Evolutionary conservation across 2,797 vertebrate genomes (phyloP).

Genomic region (Podarcis lilfordi): DNA sequence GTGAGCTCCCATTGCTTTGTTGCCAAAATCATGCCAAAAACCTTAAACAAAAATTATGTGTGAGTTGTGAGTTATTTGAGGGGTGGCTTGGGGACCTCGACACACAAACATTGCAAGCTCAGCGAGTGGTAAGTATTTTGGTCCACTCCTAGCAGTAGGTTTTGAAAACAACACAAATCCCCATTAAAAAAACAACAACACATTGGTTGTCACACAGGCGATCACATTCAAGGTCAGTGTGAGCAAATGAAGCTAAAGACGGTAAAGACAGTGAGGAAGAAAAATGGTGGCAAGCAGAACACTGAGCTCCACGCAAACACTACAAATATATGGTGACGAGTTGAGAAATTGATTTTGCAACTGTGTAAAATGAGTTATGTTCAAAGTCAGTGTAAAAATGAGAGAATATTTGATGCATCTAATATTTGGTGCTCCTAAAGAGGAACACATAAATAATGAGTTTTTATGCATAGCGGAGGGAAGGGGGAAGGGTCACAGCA

Average conservation of each 20-base stretch:
- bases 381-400: neutral
- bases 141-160: neutral
- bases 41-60: no score
- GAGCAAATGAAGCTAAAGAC: no score
- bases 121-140: neutral
- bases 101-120: neutral
- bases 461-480: neutral
- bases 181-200: neutral
- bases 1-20: no score
- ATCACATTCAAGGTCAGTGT: neutral
- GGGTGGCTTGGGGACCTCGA: no score
- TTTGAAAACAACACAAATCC: neutral
- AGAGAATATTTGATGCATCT: neutral
- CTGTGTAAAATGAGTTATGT: neutral
- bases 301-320: neutral
- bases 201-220: no score
- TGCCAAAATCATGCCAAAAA: no score
- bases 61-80: no score
- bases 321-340: neutral
- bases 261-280: neutral
- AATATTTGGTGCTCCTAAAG: neutral
- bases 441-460: neutral
- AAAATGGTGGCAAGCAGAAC: neutral
- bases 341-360: neutral
- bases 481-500: neutral